Evolutionary conservation across 2,888 invertebrate species (phyloP).

Genomic region (Dastarcus helophoroides): DNA sequence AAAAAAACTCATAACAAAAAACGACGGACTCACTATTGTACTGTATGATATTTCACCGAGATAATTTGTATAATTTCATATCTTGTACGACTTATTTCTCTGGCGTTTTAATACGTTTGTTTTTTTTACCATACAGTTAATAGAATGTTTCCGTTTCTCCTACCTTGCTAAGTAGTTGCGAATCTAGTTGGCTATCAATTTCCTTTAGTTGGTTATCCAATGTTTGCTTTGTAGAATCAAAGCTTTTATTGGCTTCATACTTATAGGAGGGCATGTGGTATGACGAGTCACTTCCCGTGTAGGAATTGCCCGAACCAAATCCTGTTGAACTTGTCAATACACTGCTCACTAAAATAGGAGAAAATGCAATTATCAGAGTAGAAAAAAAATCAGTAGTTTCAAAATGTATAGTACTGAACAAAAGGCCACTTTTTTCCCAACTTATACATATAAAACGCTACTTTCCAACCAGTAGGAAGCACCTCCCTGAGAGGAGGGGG

Average conservation of each 20-base stretch:
- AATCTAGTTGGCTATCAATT: constrained; percentile 65
- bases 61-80: no score
- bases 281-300: constrained; percentile 44
- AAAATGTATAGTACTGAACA: constrained; percentile 6
- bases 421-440: no score
- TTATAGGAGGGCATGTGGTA: constrained; percentile 39
- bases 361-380: constrained; percentile 5
- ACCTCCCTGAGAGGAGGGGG: no score
- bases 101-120: no score
- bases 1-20: no score
- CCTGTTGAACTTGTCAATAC: constrained; percentile 46
- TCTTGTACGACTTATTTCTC: no score
- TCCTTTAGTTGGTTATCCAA: constrained; percentile 72
- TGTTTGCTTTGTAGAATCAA: constrained; percentile 63
- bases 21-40: no score
- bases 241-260: constrained; percentile 46
- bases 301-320: constrained; percentile 45
- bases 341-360: constrained; percentile 41
- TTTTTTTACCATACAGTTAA: constrained; percentile 29
- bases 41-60: no score
- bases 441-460: no score
- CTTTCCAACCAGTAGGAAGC: no score
- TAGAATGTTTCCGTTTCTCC: constrained; percentile 39
- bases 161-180: constrained; percentile 53
- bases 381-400: constrained; percentile 1